A percentile compares a stretch with the other conserved stretches of the same genome.
Conservation (phyloP, 2,888 invertebrate species). For the Nymphalis urticae region DNA sequence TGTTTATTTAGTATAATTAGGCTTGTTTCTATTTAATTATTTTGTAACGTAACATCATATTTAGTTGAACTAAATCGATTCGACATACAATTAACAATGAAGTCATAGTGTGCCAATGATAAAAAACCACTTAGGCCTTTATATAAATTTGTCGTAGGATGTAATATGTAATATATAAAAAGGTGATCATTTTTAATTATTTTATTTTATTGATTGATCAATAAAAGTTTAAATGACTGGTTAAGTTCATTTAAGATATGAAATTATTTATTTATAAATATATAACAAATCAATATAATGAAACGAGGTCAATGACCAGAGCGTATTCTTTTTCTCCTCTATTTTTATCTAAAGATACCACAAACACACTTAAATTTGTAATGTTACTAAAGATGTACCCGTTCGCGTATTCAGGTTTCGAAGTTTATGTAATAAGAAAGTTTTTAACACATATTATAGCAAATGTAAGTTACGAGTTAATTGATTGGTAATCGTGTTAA, state of each 20-base stretch:
- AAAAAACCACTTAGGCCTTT: not conserved
- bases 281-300: too few relatives aligned
- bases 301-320: too few relatives aligned
- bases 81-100: constrained; percentile 8
- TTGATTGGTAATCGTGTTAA: constrained; percentile 23
- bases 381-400: constrained; percentile 2
- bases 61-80: constrained; percentile 26
- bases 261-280: too few relatives aligned
- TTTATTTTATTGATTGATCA: too few relatives aligned
- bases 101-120: not conserved
- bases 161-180: not conserved
- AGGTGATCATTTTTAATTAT: not conserved
- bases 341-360: not conserved
- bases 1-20: constrained; percentile 31
- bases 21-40: constrained; percentile 31
- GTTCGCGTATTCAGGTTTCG: constrained; percentile 10
- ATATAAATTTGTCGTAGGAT: constrained; percentile 1
- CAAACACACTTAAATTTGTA: not conserved
- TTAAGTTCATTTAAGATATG: too few relatives aligned
- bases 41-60: constrained; percentile 27
- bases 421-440: constrained; percentile 36
- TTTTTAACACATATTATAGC: constrained; percentile 22
- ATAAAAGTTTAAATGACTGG: too few relatives aligned
- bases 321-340: not conserved
- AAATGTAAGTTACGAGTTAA: constrained; percentile 19